Evolutionary conservation across 2,113 vertebrate species (phyloP).

Genomic region (Ptychochromis oligacanthus): DNA sequence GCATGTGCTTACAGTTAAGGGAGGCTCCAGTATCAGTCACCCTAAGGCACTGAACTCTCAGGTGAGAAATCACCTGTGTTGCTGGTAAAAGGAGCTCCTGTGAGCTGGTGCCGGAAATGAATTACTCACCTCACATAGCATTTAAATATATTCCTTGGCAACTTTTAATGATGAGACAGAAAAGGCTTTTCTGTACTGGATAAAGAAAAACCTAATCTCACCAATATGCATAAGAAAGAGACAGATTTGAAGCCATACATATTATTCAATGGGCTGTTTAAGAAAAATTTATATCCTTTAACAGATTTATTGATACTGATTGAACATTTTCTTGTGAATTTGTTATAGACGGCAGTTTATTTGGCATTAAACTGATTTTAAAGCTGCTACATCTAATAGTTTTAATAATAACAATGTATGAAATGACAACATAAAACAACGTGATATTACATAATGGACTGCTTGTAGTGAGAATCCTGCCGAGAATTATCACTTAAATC

Average conservation of each 20-base stretch:
- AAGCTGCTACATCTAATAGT: not conserved
- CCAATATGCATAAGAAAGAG: not conserved
- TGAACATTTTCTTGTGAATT: not conserved
- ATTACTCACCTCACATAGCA: not conserved
- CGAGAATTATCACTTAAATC: not conserved
- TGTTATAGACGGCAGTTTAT: not conserved
- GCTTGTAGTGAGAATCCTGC: not conserved
- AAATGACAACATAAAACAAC: not conserved
- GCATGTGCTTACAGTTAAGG: constrained; percentile 41
- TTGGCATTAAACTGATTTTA: not conserved
- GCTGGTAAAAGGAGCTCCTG: not conserved
- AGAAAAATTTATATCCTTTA: not conserved
- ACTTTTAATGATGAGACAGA: not conserved
- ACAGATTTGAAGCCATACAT: not conserved
- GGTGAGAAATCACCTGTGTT: constrained; percentile 42
- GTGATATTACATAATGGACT: not conserved
- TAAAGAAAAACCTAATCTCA: not conserved
- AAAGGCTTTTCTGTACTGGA: not conserved
- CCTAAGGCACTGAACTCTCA: constrained; percentile 12
- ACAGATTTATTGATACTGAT: not conserved
- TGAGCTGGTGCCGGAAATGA: not conserved
- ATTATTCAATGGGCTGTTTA: not conserved
- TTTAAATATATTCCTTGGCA: not conserved
- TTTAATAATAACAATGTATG: not conserved
- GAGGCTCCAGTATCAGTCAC: constrained; percentile 20